Evolutionary conservation across 1,140 invertebrate species (phyloP).

Genomic region (Drosophila pseudoananassae): DNA sequence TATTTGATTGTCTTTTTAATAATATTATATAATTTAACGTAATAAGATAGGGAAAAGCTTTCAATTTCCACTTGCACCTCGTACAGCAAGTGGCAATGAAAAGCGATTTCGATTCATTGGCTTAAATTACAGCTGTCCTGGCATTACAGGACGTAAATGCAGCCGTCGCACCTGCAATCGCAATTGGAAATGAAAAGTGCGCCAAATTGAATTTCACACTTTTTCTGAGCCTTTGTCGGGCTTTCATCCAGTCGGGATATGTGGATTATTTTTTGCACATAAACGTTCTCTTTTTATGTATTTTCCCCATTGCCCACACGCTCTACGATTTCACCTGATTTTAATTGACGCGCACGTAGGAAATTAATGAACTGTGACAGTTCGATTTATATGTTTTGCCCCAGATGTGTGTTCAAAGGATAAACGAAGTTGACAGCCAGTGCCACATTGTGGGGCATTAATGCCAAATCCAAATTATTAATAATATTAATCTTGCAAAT

Average conservation of each 20-base stretch:
- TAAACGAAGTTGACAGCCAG: slow-evolving; percentile 31
- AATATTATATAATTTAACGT: background rate
- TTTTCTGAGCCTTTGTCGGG: slow-evolving; percentile 20
- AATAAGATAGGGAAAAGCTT: slow-evolving; percentile 58
- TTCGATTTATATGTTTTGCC: slow-evolving; percentile 11
- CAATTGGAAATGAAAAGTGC: slow-evolving; percentile 43
- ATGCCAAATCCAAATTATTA: slow-evolving; percentile 30
- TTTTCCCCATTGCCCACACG: background rate
- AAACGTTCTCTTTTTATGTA: slow-evolving; percentile 22
- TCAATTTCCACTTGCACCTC: slow-evolving; percentile 52
- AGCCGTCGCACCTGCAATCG: slow-evolving; percentile 7
- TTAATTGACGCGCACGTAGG: slow-evolving; percentile 45
- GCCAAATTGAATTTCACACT: slow-evolving; percentile 59
- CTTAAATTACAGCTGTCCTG: slow-evolving; percentile 49
- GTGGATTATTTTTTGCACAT: slow-evolving; percentile 36
- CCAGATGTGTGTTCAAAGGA: slow-evolving; percentile 14
- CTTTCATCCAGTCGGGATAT: slow-evolving; percentile 36
- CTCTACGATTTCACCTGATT: slow-evolving; percentile 13
- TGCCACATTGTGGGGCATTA: slow-evolving; percentile 16
- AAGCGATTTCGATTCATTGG: slow-evolving; percentile 44
- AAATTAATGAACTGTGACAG: slow-evolving; percentile 62
- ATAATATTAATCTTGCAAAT: slow-evolving; percentile 20
- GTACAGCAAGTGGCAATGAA: slow-evolving; percentile 52
- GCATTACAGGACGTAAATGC: slow-evolving; percentile 18
- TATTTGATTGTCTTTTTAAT: background rate